phyloP scores from a whole-genome alignment of 2,888 invertebrate species.

The Archips xylosteana region DNA sequence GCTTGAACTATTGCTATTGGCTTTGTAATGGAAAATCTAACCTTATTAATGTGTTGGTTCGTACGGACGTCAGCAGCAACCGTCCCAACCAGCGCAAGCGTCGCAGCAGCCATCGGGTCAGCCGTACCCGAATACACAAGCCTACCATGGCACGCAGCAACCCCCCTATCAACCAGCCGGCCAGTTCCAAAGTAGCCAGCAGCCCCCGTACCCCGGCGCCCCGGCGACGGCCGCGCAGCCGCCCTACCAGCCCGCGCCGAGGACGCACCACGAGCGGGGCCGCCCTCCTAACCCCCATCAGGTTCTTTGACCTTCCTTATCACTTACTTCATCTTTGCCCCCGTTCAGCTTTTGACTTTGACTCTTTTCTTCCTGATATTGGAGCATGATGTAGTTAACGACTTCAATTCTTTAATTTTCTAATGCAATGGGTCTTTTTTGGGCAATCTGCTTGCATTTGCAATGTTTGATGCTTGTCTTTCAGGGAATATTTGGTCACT shows the following conservation, averaged over 20 bases:
- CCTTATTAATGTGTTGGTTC: conserved; percentile 86
- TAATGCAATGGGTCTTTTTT: conserved; percentile 32
- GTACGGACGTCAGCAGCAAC: conserved; percentile 86
- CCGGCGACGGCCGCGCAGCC: conserved; percentile 55
- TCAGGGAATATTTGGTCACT: conserved; percentile 28
- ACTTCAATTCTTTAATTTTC: conserved; percentile 34
- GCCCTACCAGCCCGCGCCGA: conserved; percentile 77
- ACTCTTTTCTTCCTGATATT: conserved; percentile 33
- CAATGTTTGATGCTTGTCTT: conserved; percentile 35
- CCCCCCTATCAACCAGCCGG: conserved; percentile 81
- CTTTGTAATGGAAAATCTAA: conserved; percentile 85
- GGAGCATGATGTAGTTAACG: conserved; percentile 34
- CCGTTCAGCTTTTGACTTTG: conserved; percentile 37
- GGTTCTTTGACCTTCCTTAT: conserved; percentile 54
- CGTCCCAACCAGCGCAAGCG: conserved; percentile 84
- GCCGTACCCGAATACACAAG: conserved; percentile 83
- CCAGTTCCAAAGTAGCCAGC: conserved; percentile 82
- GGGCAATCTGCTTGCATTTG: conserved; percentile 39
- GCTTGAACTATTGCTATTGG: conserved; percentile 81
- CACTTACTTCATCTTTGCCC: conserved; percentile 36
- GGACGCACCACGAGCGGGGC: conserved; percentile 83
- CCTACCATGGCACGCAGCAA: conserved; percentile 85
- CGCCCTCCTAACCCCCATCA: conserved; percentile 83
- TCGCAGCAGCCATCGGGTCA: conserved; percentile 83
- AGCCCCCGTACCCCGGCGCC: conserved; percentile 70